Conservation (phyloP, 2,888 invertebrate species). For the Chaitophorus viminalis region DNA sequence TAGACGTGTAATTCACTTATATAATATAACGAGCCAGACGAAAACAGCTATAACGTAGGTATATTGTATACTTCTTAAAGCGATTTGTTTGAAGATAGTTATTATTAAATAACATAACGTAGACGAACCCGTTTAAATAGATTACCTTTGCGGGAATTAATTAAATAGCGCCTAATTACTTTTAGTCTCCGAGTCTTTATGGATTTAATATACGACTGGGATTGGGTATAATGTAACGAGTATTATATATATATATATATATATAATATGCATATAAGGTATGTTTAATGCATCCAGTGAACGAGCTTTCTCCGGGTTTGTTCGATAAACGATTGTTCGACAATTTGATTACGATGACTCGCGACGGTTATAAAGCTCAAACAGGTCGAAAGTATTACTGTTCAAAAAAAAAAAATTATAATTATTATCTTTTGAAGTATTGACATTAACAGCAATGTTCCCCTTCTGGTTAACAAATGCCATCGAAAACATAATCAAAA, state of each 20-base stretch:
- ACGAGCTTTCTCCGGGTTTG: neutral
- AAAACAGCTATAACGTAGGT: neutral
- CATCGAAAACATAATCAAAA: too few relatives aligned
- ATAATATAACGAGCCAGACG: neutral
- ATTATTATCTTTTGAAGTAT: too few relatives aligned
- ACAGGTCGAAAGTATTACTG: too few relatives aligned
- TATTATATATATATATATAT: neutral
- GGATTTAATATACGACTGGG: neutral
- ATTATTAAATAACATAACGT: neutral
- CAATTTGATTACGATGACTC: neutral
- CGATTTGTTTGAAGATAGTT: neutral
- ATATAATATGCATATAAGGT: too few relatives aligned
- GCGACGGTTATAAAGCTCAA: too few relatives aligned
- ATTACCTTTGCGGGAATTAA: neutral
- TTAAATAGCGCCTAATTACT: neutral
- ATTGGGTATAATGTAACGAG: neutral
- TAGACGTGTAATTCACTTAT: neutral
- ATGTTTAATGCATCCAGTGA: too few relatives aligned
- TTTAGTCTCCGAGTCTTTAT: conserved; percentile 16
- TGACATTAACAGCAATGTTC: too few relatives aligned
- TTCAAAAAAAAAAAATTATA: too few relatives aligned
- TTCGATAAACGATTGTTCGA: neutral
- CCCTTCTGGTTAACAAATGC: too few relatives aligned
- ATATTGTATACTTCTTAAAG: neutral
- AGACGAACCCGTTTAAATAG: neutral